phyloP scores from a whole-genome alignment of 2,888 invertebrate genomes.

The Achlya flavicornis region DNA sequence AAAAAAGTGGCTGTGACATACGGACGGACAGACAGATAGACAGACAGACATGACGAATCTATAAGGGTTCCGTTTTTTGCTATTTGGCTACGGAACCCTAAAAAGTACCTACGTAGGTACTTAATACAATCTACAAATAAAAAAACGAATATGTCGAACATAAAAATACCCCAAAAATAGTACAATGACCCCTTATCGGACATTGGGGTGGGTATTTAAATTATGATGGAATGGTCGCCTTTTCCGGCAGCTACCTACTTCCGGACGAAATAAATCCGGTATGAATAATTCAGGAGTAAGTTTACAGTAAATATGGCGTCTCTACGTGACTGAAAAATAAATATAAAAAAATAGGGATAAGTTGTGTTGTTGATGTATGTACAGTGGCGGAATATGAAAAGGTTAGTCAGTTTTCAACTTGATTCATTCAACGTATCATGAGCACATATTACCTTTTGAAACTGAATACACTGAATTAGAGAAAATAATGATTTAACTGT shows the following conservation, averaged over 20 bases:
- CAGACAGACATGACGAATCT: too few relatives aligned
- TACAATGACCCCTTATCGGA: conserved; percentile 12
- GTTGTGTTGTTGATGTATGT: neutral
- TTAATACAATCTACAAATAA: neutral
- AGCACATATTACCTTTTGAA: too few relatives aligned
- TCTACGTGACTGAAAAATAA: conserved; percentile 7
- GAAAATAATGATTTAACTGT: too few relatives aligned
- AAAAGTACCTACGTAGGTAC: too few relatives aligned
- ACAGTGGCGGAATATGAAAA: too few relatives aligned
- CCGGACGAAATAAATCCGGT: conserved; percentile 17
- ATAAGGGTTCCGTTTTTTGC: too few relatives aligned
- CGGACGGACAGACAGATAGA: too few relatives aligned
- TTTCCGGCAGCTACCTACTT: conserved; percentile 20
- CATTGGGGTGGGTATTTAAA: conserved; percentile 13
- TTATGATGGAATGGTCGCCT: conserved; percentile 21
- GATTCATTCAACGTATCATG: too few relatives aligned
- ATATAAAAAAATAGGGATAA: neutral
- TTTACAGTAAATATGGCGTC: neutral
- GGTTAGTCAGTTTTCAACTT: too few relatives aligned
- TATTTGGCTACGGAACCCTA: too few relatives aligned
- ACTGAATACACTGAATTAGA: too few relatives aligned
- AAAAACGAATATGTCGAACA: neutral
- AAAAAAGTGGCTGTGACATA: too few relatives aligned
- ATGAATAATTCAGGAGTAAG: conserved; percentile 19
- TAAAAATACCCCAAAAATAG: neutral